A percentile compares a stretch with the other conserved stretches of the same genome.
phyloP scores from a whole-genome alignment of 2,888 invertebrate genomes.

The Mesorhabditis spiculigera region DNA sequence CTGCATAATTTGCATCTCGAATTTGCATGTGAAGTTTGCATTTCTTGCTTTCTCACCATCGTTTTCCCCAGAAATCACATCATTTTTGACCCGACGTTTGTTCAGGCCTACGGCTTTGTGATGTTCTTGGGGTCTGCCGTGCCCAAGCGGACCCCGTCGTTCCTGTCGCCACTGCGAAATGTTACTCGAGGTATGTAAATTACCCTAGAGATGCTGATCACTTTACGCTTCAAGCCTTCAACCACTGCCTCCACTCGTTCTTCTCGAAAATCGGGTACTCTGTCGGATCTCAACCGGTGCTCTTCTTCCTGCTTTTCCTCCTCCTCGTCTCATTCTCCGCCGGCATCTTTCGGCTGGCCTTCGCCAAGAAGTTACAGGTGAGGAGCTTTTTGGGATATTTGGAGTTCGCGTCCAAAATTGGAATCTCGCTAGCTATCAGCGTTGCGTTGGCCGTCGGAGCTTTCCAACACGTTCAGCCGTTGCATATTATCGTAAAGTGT shows the following conservation, averaged over 20 bases:
- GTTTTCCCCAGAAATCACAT: background rate
- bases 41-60: no score
- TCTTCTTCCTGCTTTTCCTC: conserved; percentile 15
- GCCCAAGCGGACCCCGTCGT: background rate
- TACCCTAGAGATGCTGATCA: no score
- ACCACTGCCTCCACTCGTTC: conserved; percentile 8
- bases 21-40: no score
- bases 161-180: background rate
- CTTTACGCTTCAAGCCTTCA: conserved; percentile 13
- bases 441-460: no score
- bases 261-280: conserved; percentile 10
- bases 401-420: no score
- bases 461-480: no score
- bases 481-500: no score
- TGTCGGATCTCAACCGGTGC: conserved; percentile 10
- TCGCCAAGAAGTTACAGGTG: conserved; percentile 14
- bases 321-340: conserved; percentile 12
- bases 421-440: no score
- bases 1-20: no score
- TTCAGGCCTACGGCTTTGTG: background rate
- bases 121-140: conserved; percentile 3
- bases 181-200: no score
- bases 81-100: no score
- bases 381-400: no score
- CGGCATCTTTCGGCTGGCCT: conserved; percentile 11